Evolutionary conservation across 2,113 vertebrate species (phyloP).

Genomic region (Mungos mungo): DNA sequence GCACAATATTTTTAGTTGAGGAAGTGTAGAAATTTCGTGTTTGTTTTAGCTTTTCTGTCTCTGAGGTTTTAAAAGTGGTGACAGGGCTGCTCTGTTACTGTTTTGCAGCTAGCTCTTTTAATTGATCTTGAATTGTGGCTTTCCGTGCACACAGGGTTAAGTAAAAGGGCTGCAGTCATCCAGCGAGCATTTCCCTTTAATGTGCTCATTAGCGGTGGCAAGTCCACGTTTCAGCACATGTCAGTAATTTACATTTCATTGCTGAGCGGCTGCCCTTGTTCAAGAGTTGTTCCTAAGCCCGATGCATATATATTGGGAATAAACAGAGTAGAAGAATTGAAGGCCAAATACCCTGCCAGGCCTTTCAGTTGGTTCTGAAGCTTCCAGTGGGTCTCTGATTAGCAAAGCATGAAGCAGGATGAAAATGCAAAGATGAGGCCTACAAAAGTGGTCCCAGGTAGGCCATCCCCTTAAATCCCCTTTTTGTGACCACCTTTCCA

Average conservation of each 20-base stretch:
- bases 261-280: constrained; percentile 85
- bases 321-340: constrained; percentile 87
- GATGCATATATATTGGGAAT: constrained; percentile 87
- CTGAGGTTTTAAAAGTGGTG: constrained; percentile 25
- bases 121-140: constrained; percentile 77
- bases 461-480: constrained; percentile 68
- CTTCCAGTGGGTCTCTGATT: constrained; percentile 84
- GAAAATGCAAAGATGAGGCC: constrained; percentile 74
- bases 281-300: constrained; percentile 84
- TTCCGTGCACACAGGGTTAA: constrained; percentile 83
- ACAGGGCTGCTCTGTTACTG: constrained; percentile 43
- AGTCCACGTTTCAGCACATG: constrained; percentile 86
- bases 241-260: constrained; percentile 89
- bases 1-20: background rate
- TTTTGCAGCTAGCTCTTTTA: constrained; percentile 70
- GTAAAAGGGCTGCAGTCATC: constrained; percentile 83
- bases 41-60: constrained; percentile 60
- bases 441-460: constrained; percentile 83
- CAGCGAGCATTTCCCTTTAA: constrained; percentile 81
- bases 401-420: constrained; percentile 78
- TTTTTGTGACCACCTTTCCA: constrained; percentile 78
- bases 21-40: background rate
- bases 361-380: constrained; percentile 83
- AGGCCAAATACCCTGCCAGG: constrained; percentile 86
- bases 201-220: constrained; percentile 86